Conservation (phyloP, 2,888 invertebrate species). For the Pachymerium ferrugineum region DNA sequence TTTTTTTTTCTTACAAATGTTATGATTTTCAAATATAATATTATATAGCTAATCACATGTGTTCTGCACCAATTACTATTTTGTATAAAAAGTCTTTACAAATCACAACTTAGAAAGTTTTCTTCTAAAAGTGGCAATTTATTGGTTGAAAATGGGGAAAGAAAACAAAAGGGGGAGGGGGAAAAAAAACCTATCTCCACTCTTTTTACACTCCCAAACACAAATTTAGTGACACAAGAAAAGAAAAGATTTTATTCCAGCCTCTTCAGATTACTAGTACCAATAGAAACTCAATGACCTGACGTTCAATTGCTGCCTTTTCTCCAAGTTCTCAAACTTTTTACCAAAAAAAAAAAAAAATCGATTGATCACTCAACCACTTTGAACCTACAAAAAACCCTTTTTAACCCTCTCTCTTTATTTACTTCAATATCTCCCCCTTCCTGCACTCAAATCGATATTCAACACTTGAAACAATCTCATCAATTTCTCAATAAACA, state of each 20-base stretch:
- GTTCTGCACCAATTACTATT: no score
- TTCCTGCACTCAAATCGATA: not conserved
- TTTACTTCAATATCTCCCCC: no score
- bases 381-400: not conserved
- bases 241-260: not conserved
- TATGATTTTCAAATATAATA: no score
- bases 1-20: no score
- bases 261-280: not conserved
- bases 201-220: not conserved
- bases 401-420: not conserved
- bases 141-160: no score
- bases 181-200: not conserved
- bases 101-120: no score
- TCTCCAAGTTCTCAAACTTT: not conserved
- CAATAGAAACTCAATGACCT: slow-evolving; percentile 2
- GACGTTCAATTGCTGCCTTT: not conserved
- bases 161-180: no score
- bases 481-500: not conserved
- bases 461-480: not conserved
- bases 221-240: not conserved
- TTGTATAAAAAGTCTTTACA: no score
- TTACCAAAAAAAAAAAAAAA: not conserved
- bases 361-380: not conserved
- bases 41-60: no score
- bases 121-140: no score